Percentiles rank a stretch among this genome's conserved stretches.
Conservation (phyloP, 2,113 vertebrate species). For the Stegostoma tigrinum region DNA sequence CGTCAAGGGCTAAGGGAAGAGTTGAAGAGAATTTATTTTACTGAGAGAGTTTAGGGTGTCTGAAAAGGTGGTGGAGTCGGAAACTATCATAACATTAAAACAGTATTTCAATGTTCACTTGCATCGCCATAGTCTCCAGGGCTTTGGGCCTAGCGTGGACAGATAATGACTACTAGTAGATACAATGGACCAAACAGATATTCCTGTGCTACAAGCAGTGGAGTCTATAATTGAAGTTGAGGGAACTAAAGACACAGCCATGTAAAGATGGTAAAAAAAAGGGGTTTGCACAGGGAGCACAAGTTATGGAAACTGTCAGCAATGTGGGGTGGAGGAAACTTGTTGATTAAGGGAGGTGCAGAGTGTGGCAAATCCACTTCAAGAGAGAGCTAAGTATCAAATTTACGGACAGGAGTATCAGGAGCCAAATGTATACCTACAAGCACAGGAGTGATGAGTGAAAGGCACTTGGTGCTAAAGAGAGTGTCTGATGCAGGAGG, state of each 20-base stretch:
- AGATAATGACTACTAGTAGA: no score
- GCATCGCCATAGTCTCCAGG: no score
- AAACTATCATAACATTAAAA: no score
- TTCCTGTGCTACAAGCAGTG: no score
- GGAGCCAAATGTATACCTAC: not conserved
- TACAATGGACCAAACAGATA: no score
- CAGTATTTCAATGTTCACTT: no score
- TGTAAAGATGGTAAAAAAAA: not conserved
- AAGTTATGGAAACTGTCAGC: not conserved
- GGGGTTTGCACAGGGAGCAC: not conserved
- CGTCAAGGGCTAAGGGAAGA: no score
- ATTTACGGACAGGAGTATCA: not conserved
- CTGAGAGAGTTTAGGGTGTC: no score
- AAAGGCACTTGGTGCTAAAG: not conserved
- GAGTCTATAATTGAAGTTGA: no score
- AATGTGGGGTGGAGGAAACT: not conserved
- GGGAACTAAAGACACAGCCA: not conserved
- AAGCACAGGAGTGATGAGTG: not conserved
- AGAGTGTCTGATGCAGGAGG: not conserved
- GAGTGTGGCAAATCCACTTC: not conserved
- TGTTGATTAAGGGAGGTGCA: not conserved
- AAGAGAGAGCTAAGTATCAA: not conserved
- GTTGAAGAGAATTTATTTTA: no score
- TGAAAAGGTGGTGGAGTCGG: no score
- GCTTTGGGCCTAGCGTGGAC: no score